A percentile compares a stretch with the other conserved stretches of the same genome.
Evolutionary conservation across 2,888 invertebrate species (phyloP).

Genomic region (Ophion slaviceki): DNA sequence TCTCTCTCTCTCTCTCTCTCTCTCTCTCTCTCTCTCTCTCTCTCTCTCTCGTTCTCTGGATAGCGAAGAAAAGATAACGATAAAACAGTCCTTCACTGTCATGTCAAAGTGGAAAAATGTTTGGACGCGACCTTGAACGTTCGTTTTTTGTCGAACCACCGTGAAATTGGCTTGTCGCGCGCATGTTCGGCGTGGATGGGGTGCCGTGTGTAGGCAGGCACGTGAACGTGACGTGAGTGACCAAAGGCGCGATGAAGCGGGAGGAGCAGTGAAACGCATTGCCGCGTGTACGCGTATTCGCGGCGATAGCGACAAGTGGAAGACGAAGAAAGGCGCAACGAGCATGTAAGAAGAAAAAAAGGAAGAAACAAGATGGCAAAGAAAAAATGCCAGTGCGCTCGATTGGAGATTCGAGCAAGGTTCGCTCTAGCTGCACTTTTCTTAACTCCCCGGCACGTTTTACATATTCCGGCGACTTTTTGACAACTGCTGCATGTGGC

Average conservation of each 20-base stretch:
- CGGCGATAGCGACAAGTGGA: background rate
- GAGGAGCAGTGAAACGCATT: conserved; percentile 35
- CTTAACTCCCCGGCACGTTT: too few species aligned
- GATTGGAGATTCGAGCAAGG: too few species aligned
- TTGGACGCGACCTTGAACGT: conserved; percentile 12
- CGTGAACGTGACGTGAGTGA: conserved; percentile 35
- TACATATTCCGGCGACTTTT: too few species aligned
- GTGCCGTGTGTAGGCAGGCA: conserved; percentile 17
- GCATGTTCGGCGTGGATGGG: background rate
- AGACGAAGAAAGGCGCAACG: background rate
- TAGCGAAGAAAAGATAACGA: too few species aligned
- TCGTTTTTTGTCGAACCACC: background rate
- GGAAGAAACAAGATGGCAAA: background rate
- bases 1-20: too few species aligned
- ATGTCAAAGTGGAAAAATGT: background rate
- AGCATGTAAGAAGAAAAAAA: background rate
- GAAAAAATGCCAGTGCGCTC: background rate
- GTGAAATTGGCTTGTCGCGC: conserved; percentile 12
- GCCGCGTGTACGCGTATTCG: background rate
- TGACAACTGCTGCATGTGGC: too few species aligned
- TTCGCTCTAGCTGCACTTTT: too few species aligned
- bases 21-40: too few species aligned
- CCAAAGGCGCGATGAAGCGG: conserved; percentile 22
- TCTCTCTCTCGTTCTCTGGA: too few species aligned
- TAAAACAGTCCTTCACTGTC: too few species aligned